Evolutionary conservation across 2,113 vertebrate genomes (phyloP).

Genomic region (Nycticorax nycticorax): DNA sequence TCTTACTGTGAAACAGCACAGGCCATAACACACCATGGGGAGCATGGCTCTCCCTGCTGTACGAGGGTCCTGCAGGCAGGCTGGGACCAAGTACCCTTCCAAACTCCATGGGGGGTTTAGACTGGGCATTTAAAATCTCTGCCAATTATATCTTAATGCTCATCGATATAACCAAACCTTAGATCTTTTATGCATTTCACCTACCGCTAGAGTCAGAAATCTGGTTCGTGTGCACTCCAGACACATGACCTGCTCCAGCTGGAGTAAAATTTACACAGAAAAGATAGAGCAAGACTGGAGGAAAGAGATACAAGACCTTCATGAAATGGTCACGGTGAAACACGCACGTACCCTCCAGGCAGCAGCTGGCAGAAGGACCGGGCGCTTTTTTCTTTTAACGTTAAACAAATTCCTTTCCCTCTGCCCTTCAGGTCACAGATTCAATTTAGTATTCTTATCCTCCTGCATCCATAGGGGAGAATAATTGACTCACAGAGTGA

Average conservation of each 20-base stretch:
- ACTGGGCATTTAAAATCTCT: neutral
- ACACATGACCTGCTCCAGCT: neutral
- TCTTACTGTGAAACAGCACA: neutral
- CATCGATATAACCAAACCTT: neutral
- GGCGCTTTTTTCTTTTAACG: neutral
- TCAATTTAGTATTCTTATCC: neutral
- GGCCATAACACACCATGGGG: too few species aligned
- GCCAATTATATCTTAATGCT: neutral
- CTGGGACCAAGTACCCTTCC: neutral
- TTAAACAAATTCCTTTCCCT: neutral
- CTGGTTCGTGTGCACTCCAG: neutral
- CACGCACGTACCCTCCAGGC: neutral
- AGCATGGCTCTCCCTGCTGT: neutral
- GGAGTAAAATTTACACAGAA: neutral
- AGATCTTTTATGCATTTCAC: neutral
- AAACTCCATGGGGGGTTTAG: neutral
- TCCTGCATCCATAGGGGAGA: neutral
- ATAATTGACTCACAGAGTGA: neutral
- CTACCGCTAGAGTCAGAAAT: neutral
- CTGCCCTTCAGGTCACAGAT: neutral
- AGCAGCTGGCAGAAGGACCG: neutral
- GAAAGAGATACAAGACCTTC: neutral
- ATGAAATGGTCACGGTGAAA: rapidly evolving
- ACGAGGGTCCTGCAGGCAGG: rapidly evolving
- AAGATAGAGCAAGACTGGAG: neutral